Conservation (phyloP, 2,888 invertebrate genomes). For the Cotesia congregata region DNA sequence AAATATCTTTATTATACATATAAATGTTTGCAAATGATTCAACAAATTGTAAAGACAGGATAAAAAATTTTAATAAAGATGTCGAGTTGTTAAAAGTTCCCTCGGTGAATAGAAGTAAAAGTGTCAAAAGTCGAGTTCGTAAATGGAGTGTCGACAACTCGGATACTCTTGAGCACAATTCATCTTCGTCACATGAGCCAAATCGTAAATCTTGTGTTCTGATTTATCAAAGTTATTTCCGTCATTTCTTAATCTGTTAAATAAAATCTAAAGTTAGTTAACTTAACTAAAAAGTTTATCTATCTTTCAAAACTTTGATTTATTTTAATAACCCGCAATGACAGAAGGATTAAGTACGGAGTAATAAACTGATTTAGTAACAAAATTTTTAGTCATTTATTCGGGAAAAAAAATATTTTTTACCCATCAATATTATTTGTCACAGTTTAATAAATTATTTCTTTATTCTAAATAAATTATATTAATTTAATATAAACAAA, state of each 20-base stretch:
- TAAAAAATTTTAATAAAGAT: slow-evolving; percentile 6
- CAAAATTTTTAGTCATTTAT: no score
- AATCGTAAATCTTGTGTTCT: slow-evolving; percentile 68
- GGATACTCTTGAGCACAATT: slow-evolving; percentile 71
- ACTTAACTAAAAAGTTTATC: neutral
- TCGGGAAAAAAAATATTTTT: no score
- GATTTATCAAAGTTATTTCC: slow-evolving; percentile 59
- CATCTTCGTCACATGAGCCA: slow-evolving; percentile 67
- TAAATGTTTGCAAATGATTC: neutral
- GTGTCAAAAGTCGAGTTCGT: slow-evolving; percentile 59
- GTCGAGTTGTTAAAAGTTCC: slow-evolving; percentile 2
- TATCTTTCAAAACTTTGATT: neutral
- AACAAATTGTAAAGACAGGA: neutral
- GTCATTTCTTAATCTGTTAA: slow-evolving; percentile 59
- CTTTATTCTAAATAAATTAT: no score
- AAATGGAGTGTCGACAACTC: slow-evolving; percentile 68
- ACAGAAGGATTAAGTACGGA: no score
- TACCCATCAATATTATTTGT: no score
- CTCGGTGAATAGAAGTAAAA: neutral
- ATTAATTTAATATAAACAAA: no score
- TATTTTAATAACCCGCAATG: neutral
- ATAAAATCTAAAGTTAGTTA: neutral
- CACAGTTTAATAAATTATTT: no score
- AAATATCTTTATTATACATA: neutral
- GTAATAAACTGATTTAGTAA: no score